These are phyloP conservation scores for Uria lomvia DNA, from an alignment of 2,113 vertebrate genomes.

Conservation along the genomic window DNA sequence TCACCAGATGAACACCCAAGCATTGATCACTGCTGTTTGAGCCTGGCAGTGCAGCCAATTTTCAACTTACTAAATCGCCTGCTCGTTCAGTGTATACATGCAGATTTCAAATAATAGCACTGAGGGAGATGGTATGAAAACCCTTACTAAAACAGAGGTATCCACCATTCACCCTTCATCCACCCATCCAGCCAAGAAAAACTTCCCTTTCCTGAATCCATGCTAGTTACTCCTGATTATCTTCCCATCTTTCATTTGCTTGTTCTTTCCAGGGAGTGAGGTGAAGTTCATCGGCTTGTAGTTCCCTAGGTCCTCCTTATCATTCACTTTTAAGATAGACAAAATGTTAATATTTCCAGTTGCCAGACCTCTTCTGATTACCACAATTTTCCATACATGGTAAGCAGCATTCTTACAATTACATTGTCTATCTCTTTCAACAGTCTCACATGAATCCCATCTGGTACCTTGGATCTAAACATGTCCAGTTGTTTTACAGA, in stretches of 20 bases:
- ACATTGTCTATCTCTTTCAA: background rate
- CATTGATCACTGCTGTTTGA: background rate
- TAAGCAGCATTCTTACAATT: background rate
- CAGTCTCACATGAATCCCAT: background rate
- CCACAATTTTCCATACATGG: fast-evolving
- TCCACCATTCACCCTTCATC: background rate
- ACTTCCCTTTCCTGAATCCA: background rate
- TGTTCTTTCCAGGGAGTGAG: background rate
- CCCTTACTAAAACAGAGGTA: background rate
- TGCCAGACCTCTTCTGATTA: background rate
- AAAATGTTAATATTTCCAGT: background rate
- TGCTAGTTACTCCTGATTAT: background rate
- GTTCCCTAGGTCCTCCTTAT: background rate
- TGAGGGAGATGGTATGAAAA: background rate
- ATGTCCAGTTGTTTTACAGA: background rate
- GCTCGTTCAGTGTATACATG: background rate
- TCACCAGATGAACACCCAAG: background rate
- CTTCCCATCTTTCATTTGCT: background rate
- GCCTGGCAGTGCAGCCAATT: background rate
- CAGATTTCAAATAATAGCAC: background rate
- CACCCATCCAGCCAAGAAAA: background rate
- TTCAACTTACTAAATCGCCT: background rate
- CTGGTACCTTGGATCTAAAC: background rate
- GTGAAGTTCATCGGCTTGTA: background rate
- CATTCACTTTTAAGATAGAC: background rate